Percentiles rank a stretch among this genome's conserved stretches.
Conservation (phyloP, 2,113 vertebrate species). For the Hemibagrus wyckioides region DNA sequence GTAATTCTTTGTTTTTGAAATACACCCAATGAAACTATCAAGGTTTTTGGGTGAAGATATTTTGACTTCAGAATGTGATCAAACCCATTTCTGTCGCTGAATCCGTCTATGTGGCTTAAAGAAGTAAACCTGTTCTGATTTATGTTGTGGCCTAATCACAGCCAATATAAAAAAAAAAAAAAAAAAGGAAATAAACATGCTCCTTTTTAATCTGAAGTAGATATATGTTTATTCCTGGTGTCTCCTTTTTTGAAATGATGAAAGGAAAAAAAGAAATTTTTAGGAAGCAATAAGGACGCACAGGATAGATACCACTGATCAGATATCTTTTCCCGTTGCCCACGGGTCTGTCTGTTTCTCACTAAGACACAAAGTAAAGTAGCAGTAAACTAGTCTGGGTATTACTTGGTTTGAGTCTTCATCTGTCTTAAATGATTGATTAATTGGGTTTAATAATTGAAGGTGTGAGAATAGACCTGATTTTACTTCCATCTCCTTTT, state of each 20-base stretch:
- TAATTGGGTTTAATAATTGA: neutral
- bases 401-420: neutral
- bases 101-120: neutral
- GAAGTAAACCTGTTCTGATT: neutral
- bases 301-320: neutral
- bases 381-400: neutral
- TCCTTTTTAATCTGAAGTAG: neutral
- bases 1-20: neutral
- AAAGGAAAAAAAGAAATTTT: neutral
- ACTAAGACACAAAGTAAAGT: neutral
- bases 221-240: neutral
- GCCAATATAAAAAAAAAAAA: neutral
- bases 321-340: neutral
- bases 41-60: neutral
- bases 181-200: too few relatives aligned
- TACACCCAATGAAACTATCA: neutral
- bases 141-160: neutral
- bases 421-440: neutral
- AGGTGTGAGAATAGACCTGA: neutral
- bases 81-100: neutral
- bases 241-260: too few relatives aligned
- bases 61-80: neutral
- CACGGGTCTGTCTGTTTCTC: neutral
- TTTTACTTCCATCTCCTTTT: neutral
- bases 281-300: neutral